Conservation (phyloP, 2,888 invertebrate genomes). For the Sinohyriopsis cumingii region DNA sequence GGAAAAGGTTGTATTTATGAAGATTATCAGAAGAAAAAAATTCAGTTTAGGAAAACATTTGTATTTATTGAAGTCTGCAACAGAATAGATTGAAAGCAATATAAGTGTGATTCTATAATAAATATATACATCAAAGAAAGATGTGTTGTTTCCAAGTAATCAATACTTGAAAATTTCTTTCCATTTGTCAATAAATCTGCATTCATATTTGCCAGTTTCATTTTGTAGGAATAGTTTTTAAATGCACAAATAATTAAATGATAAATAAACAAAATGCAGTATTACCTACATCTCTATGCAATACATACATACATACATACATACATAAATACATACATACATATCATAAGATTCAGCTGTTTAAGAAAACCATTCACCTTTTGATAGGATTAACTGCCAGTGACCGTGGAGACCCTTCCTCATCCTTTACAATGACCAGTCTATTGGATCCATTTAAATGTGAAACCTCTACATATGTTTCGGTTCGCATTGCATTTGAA, state of each 20-base stretch:
- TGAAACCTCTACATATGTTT: constrained; percentile 95
- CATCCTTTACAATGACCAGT: constrained; percentile 91
- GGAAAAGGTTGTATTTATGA: not conserved
- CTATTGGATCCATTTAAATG: constrained; percentile 92
- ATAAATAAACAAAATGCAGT: too few relatives aligned
- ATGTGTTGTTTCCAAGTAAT: too few relatives aligned
- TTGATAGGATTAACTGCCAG: constrained; percentile 98
- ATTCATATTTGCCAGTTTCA: too few relatives aligned
- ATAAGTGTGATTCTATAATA: not conserved
- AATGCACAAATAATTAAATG: too few relatives aligned
- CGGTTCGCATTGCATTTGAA: constrained; percentile 96
- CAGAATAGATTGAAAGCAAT: not conserved
- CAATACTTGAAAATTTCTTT: too few relatives aligned
- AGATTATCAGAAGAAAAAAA: not conserved
- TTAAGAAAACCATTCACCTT: constrained; percentile 67
- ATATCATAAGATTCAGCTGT: too few relatives aligned
- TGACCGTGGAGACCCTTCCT: constrained; percentile 92
- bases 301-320: too few relatives aligned
- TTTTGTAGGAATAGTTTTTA: too few relatives aligned
- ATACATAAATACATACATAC: too few relatives aligned
- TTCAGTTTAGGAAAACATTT: not conserved
- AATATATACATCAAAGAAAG: too few relatives aligned
- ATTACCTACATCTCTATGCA: too few relatives aligned
- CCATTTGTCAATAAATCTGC: too few relatives aligned
- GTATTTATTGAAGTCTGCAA: not conserved